A percentile compares a stretch with the other conserved stretches of the same genome.
These are phyloP conservation scores for Rotaria socialis DNA, from an alignment of 2,888 invertebrate species.

Conservation along the genomic window DNA sequence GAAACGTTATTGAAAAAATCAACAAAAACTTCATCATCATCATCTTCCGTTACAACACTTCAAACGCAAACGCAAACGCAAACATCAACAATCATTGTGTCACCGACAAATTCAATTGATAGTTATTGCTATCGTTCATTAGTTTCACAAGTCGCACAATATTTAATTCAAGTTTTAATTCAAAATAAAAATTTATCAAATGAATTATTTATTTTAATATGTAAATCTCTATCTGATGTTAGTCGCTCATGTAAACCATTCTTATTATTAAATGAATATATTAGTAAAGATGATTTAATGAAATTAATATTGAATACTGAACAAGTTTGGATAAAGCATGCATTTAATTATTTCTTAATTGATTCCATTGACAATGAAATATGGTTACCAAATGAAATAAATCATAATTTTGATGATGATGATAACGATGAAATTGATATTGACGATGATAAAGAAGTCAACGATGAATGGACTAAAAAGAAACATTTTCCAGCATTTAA, in stretches of 20 bases:
- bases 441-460: not conserved
- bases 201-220: constrained; percentile 19
- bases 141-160: not conserved
- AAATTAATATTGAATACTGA: not conserved
- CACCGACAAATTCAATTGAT: not conserved
- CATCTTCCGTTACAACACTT: not conserved
- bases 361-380: constrained; percentile 23
- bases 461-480: not conserved
- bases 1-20: constrained; percentile 9
- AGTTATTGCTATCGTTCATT: not conserved
- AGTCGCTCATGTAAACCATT: constrained; percentile 21
- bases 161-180: not conserved
- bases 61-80: not conserved
- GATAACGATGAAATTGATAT: not conserved
- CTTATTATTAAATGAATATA: not conserved
- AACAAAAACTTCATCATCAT: not conserved
- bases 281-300: not conserved
- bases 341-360: not conserved
- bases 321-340: constrained; percentile 4
- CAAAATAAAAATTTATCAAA: not conserved
- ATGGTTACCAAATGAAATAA: not conserved
- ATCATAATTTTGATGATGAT: not conserved
- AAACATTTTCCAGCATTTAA: constrained; percentile 34
- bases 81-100: not conserved
- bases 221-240: not conserved